Evolutionary conservation across 2,113 vertebrate genomes (phyloP), one percentile per base, ranked within the genome.

Genomic region (Phaetusa simplex): DNA sequence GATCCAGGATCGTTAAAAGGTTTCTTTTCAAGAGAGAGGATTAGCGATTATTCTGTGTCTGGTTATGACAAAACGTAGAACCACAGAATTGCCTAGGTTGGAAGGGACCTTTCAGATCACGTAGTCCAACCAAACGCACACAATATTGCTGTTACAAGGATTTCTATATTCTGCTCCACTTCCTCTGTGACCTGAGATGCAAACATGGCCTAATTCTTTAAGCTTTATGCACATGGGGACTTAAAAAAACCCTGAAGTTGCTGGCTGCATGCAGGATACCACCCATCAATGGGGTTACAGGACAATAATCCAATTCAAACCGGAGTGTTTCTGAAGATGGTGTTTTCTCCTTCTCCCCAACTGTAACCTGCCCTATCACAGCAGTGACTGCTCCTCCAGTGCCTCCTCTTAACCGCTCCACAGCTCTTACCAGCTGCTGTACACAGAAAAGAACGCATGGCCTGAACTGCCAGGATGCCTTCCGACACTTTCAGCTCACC

Each of bases 341-440:
- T 1, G 0, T 36, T 36, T 71, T 56, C 8, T 17, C 23, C 15
- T 53, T 58, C 43, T n/a, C 23, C n/a, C 30, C 0, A 1, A 2
- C 32, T 5, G 11, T 14, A 38, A 55, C 45, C 70, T n/a, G 13
- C 40, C 47, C 21, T 29, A 30, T 11, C 40, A 19, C 14, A 52
- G 50, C 34, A 66, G 36, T 38, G 7, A 7, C 42, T 22, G 55
- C 47, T 85, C 30, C 66, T 59, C 23, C 29, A 29, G 12, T 22
- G 43, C 19, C 14, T 43, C 77, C 36, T 43, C 50, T n/a, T 8
- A 17, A 34, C 26, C 3, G 55, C 24, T 77, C 38, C 18, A 8
- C 45, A 26, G 26, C 82, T 61, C 27, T 30, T 27, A 38, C 19
- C 56, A 34, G 8, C 47, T 36, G 50, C 50, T 27, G 7, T 20